Evolutionary conservation across 2,797 vertebrate genomes (phyloP), one percentile per base, ranked within the genome.

Genomic region (Poecile montanus): DNA sequence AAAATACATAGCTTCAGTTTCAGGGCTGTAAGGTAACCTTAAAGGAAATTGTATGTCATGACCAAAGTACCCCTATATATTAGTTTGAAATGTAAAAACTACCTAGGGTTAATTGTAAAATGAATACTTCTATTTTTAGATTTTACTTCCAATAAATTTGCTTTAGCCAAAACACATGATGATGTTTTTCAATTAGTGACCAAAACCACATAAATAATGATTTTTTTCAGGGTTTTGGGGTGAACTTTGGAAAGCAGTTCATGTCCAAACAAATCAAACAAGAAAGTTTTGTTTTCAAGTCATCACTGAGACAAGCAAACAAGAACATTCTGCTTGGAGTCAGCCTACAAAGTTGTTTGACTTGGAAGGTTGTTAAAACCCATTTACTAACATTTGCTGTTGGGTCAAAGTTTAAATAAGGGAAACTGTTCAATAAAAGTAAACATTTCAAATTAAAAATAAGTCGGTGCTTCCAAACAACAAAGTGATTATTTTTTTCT

Each of bases 321-420:
- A 84, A 66, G 44, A 70, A n/a, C 26, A 44, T 36, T 62, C 36
- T 61, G 32, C 40, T 73, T 71, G 53, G 53, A 76, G 40, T 57
- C 84, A 63, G 56, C 23, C 71, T 40, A 15, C 34, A 74, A 23
- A 91, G 89, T 5, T 51, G 18, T 67, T 89, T 74, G 56, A 36
- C 42, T 92, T 51, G 57, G 92, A 91, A 92, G 75, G 89, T 74
- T 77, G 60, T 62, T 93, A 80, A 83, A 83, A 89, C 9, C 38
- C 38, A 2, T 76, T 91, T 57, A 71, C 66, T 68, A 85, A 83
- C 30, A 47, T 75, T 88, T 75, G 38, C 56, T 78, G 11, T 40
- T 56, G 57, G 45, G 74, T 91, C 72, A 77, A 89, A 85, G 66
- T 71, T 85, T 87, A 91, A 91, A 85, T 11, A 82, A 57, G 29